A percentile compares a stretch with the other conserved stretches of the same genome.
Evolutionary conservation across 1,140 invertebrate genomes (phyloP).

Genomic region (Lysiphlebus fabarum): DNA sequence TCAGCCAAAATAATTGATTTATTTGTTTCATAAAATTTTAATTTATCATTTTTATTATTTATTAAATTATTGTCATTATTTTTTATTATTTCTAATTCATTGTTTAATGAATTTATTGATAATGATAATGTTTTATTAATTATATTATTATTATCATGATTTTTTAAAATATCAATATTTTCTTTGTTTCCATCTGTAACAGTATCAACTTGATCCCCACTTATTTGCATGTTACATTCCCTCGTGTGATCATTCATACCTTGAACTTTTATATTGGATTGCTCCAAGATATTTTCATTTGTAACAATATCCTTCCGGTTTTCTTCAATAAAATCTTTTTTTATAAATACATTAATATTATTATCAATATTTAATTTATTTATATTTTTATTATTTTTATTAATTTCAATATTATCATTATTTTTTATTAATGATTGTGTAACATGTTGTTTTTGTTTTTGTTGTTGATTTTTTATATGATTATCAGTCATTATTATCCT

Average conservation of each 20-base stretch:
- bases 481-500: constrained; percentile 16
- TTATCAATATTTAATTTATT: background rate
- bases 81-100: constrained; percentile 22
- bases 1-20: constrained; percentile 26
- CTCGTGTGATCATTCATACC: background rate
- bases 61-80: constrained; percentile 24
- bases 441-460: constrained; percentile 5
- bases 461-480: constrained; percentile 18
- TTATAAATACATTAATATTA: background rate
- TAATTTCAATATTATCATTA: background rate
- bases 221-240: background rate
- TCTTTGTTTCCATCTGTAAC: background rate
- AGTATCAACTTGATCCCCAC: too few species aligned
- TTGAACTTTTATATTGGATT: background rate
- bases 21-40: constrained; percentile 1
- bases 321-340: background rate
- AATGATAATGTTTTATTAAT: background rate
- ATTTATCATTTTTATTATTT: background rate
- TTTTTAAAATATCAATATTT: background rate
- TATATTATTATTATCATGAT: background rate
- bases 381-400: background rate
- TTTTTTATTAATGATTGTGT: background rate
- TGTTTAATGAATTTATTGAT: constrained; percentile 2
- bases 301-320: constrained; percentile 13
- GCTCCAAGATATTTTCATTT: background rate